A percentile compares a stretch with the other conserved stretches of the same genome.
Conservation (phyloP, 2,113 vertebrate species). For the Labeo rohita region DNA sequence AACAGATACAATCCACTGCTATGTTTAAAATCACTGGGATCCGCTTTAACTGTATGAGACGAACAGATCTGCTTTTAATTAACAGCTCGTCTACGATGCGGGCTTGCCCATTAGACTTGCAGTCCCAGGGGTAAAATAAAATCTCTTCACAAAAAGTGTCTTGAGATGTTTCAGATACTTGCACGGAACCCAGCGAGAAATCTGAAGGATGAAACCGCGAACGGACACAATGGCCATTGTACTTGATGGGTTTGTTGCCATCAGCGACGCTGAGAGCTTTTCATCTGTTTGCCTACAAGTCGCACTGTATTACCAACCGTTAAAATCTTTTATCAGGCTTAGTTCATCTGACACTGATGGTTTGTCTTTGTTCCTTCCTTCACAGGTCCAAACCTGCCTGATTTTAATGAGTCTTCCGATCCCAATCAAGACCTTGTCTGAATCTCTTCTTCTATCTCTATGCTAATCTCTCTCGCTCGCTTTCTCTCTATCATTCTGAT, state of each 20-base stretch:
- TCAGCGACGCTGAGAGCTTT: neutral
- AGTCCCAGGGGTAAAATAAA: conserved; percentile 37
- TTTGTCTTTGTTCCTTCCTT: conserved; percentile 30
- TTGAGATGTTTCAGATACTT: conserved; percentile 29
- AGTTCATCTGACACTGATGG: conserved; percentile 37
- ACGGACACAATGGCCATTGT: conserved; percentile 24
- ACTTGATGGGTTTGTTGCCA: neutral
- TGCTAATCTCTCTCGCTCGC: conserved; percentile 17
- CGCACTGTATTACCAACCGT: neutral
- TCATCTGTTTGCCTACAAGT: neutral
- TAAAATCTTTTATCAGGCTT: conserved; percentile 32
- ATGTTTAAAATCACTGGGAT: conserved; percentile 1
- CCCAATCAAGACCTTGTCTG: conserved; percentile 54
- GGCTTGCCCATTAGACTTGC: conserved; percentile 42
- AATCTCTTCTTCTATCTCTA: conserved; percentile 43
- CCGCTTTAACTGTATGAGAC: neutral
- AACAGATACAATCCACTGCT: conserved; percentile 4
- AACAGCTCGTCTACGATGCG: conserved; percentile 36
- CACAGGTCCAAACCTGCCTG: conserved; percentile 50
- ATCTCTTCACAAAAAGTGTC: conserved; percentile 44
- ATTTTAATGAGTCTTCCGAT: conserved; percentile 54
- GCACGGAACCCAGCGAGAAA: neutral
- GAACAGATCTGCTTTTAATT: conserved; percentile 37
- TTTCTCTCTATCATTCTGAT: conserved; percentile 38
- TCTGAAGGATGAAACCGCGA: neutral